Evolutionary conservation across 1,140 invertebrate species (phyloP), one percentile per base, ranked within the genome.

Genomic region (Aphis craccivora): DNA sequence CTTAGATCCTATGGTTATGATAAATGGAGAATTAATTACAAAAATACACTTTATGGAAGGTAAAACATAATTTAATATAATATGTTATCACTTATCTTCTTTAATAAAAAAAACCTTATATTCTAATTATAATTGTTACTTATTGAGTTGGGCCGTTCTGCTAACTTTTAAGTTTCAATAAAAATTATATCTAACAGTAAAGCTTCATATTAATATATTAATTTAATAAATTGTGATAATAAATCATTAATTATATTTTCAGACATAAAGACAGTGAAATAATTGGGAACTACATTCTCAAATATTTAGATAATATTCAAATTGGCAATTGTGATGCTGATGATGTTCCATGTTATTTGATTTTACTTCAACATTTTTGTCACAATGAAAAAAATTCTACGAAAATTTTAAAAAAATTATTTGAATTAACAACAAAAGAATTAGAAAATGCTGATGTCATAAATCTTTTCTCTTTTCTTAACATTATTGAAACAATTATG

Each of bases 341-440:
- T 25, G 81, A 93, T 86, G n/a, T 93, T 40, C 45, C 91, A 51
- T 93, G 91, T 53, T 43, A 84, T 51, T 22, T 93, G 14, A 93
- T 93, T 86, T 55, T 93, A 86, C 91, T 93, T 60, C 91, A 93
- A 23, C 91, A 93, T 53, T 93, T 93, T 93, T 93, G 91, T 93
- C 91, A 93, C 14, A 51, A 84, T 86, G 91, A 93, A 93, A 40
- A 20, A 51, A n/a, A 43, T 76, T 51, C 81, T 43, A 93, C 81
- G 20, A 30, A 6, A 25, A 11, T 93, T 86, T 93, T 93, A 86
- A 55, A 43, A 86, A 84, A 86, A 1, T 53, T 93, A 25, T 25
- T 53, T 60, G 37, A 93, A 53, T 40, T 55, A 30, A 84, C 81
- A 40, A 37, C 35, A 51, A 30, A 43, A 51, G 86, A 93, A 53